Base-by-base conservation (phyloP, 2,888 invertebrate genomes). In the Scaptomyza reducta region DNA sequence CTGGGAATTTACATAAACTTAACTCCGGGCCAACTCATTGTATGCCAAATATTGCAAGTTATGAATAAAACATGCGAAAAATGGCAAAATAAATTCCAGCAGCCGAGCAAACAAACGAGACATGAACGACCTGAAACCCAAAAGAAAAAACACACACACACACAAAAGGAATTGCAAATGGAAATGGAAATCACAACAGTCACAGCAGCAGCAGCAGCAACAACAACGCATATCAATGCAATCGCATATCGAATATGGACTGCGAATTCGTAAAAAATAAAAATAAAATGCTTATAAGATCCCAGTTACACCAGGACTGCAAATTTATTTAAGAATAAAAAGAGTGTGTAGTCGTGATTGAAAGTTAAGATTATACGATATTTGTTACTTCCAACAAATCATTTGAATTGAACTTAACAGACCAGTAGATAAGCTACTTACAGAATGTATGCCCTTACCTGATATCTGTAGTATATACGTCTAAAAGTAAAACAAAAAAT, bases 61-160 rank as follows among this genome's bases (percentile, higher is more conserved):
- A 88, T 84, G 87, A 84, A 84, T 88, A 84, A 84, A 88, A 87
- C 81, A 84, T 84, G 67, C 65, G 72, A 68, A 77, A 72, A 70
- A 67, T 72, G 71, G 65, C 62, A 64, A 72, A 76, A 86, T 70
- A 77, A 80, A 80, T 79, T 79, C 73, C 76, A 68, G 53, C 51
- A 76, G 56, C 55, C 68, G 67, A 63, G 62, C 70, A 65, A 77
- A 72, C 75, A 70, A 69, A 69, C 74, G 74, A 74, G 74, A 67
- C 77, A 62, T 67, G 54, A 61, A 60, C 66, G 54, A 11, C 53
- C 56, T 61, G 47, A 35, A 61, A 41, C 46, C 58, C 27, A 53
- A 49, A 69, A 46, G 54, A 46, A 63, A 50, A 51, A 45, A 38
- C 57, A 73, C 35, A 31, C 31, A 31, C 31, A 31, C 31, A 62